phyloP scores from a whole-genome alignment of 2,113 vertebrate species.

The Panthera uncia region DNA sequence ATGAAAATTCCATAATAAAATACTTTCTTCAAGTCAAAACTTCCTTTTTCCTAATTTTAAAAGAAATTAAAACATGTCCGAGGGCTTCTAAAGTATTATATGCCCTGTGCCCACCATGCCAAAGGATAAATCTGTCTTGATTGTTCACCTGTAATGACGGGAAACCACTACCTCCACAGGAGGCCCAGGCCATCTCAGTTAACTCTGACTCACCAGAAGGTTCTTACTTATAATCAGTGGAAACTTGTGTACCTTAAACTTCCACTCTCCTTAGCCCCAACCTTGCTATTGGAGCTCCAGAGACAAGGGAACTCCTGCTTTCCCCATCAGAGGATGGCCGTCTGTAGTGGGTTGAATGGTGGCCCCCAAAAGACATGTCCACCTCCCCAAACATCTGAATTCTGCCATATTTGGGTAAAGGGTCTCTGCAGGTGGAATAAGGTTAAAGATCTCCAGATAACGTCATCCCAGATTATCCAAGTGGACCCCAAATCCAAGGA shows the following conservation, averaged over 20 bases:
- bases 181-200: not conserved
- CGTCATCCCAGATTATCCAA: not conserved
- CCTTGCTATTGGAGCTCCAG: not conserved
- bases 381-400: not conserved
- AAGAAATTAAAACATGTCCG: not conserved
- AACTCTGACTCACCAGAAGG: not conserved
- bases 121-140: too few species aligned
- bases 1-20: not conserved
- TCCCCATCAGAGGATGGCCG: not conserved
- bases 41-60: not conserved
- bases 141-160: not conserved
- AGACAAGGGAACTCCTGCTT: not conserved
- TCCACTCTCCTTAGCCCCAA: not conserved
- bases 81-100: not conserved
- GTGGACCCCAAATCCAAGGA: not conserved
- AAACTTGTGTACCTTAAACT: not conserved
- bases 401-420: not conserved
- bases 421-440: not conserved
- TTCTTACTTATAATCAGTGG: not conserved
- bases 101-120: not conserved
- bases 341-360: not conserved
- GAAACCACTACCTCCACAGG: not conserved
- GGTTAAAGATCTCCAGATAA: not conserved
- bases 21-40: not conserved
- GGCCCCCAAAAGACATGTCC: not conserved